These are phyloP conservation scores for Melikaiella ostensackeni DNA, from an alignment of 2,888 invertebrate species.

Conservation along the genomic window DNA sequence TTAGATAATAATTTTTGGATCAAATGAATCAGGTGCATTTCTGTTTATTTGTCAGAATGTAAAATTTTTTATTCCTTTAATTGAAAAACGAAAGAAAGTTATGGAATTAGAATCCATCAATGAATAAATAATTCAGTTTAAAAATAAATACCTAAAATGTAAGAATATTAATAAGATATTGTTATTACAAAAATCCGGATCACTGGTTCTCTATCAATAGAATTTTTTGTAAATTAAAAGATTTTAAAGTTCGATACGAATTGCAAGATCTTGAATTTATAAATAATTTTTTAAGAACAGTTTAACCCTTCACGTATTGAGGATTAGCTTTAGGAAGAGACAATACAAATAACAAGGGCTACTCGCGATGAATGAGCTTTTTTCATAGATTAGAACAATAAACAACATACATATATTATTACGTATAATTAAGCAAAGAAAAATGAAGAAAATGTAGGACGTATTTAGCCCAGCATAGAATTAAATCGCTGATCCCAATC, in stretches of 20 bases:
- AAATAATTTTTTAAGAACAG: neutral
- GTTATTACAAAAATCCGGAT: too few species aligned
- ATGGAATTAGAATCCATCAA: too few species aligned
- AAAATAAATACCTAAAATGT: too few species aligned
- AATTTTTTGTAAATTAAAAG: neutral
- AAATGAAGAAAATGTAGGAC: neutral
- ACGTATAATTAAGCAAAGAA: neutral
- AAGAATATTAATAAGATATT: too few species aligned
- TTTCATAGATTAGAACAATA: neutral
- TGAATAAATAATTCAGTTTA: too few species aligned
- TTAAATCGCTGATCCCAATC: neutral
- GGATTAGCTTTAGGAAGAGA: neutral
- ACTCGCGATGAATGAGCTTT: neutral
- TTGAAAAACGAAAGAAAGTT: too few species aligned
- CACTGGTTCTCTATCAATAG: rapidly evolving
- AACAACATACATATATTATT: neutral
- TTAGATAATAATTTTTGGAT: too few species aligned
- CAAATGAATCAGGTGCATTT: too few species aligned
- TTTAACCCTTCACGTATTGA: neutral
- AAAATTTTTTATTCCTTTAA: too few species aligned
- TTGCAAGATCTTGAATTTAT: neutral
- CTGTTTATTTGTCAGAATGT: too few species aligned
- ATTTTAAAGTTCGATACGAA: neutral
- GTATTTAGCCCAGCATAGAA: neutral
- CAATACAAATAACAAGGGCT: neutral